Percentiles rank a stretch among this genome's conserved stretches.
Evolutionary conservation across 2,888 invertebrate genomes (phyloP).

Genomic region (Timema cristinae): DNA sequence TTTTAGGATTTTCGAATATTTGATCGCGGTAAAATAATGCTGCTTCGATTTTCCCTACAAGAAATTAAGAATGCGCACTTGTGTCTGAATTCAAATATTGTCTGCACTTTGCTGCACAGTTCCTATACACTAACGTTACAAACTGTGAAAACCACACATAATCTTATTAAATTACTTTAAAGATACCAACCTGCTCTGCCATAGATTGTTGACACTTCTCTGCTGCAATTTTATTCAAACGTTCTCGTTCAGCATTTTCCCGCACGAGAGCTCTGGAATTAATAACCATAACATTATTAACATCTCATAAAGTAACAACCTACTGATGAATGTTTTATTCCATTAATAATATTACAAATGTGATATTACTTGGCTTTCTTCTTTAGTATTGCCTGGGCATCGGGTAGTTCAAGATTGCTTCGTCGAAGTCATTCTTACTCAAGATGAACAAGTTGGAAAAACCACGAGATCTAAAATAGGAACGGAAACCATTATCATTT

Average conservation of each 20-base stretch:
- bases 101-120: too few relatives aligned
- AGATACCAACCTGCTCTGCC: not conserved
- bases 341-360: not conserved
- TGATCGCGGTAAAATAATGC: too few relatives aligned
- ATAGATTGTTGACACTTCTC: not conserved
- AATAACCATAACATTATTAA: not conserved
- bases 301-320: not conserved
- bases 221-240: not conserved
- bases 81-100: too few relatives aligned
- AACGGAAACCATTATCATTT: too few relatives aligned
- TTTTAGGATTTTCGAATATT: too few relatives aligned
- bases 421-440: conserved; percentile 81
- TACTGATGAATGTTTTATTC: not conserved
- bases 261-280: conserved; percentile 56
- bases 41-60: too few relatives aligned
- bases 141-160: too few relatives aligned
- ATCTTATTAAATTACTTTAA: not conserved
- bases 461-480: conserved; percentile 73
- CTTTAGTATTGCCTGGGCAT: conserved; percentile 79
- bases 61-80: too few relatives aligned
- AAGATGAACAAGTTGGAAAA: conserved; percentile 90
- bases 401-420: conserved; percentile 83
- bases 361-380: conserved; percentile 64
- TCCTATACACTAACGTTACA: too few relatives aligned
- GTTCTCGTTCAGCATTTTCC: conserved; percentile 54